Base-by-base conservation (phyloP, 2,113 vertebrate species). In the Gallinago media region DNA sequence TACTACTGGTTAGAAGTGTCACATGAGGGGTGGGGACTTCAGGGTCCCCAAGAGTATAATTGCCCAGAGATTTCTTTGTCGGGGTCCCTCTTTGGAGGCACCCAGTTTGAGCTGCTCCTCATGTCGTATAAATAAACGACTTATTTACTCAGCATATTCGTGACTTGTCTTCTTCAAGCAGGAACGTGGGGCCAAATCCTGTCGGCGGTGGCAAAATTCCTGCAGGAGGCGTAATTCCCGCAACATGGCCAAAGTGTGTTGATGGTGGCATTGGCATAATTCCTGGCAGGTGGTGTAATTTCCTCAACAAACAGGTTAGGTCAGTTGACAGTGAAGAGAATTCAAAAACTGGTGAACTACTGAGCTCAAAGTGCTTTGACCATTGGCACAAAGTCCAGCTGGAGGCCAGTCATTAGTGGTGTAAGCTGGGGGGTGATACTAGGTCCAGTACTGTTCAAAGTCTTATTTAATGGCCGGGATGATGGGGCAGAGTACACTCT, bases 401-500 rank as follows among this genome's bases (percentile, higher is more conserved):
- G 38, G 44, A 78, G 29, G 20, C 11, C 38, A 11, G 38, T 50
- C 32, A 59, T 11, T 31, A 34, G 11, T 47, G 16, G 4, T 19
- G 18, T 44, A 29, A 22, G 10, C 5, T 0, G 1, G 34, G 1
- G 12, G 14, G 23, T 62, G 40, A 44, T 52, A 46, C 26, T 74
- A 36, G 19, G 15, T 54, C 38, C 25, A 21, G 56, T 55, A 49
- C 31, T 47, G 9, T 54, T 54, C 70, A 82, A 29, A 12, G 25
- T 87, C 46, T 22, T 52, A 46, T 27, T 68, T 36, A 50, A 58
- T 13, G 36, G 31, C 25, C 32, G 67, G 36, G 46, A 38, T 63
- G 49, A 42, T 40, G 32, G 23, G 19, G 19, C 38, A 61, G 44
- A 32, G 36, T 52, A n/a, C 20, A 20, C 19, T 42, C 38, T 68